Base-by-base conservation (phyloP, 1,140 invertebrate species). In the Stegodyphus dumicola region DNA sequence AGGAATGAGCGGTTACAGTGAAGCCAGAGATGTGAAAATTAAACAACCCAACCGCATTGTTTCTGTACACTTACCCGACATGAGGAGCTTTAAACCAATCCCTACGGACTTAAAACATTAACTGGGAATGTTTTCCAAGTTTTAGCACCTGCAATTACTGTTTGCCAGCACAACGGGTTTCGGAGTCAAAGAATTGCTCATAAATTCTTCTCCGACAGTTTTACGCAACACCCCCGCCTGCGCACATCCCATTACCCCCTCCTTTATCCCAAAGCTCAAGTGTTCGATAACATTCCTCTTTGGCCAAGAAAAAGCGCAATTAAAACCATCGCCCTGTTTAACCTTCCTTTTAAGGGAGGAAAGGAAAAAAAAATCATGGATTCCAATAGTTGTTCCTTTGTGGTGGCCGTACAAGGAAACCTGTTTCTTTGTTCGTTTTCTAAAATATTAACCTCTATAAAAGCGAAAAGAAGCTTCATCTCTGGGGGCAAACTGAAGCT, bases 371-470 rank as follows among this genome's bases (percentile, higher is more conserved):
- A 77, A 52, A 77, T 77, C 51, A 49, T 7, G 10, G 5, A 9
- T 7, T 48, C 75, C 75, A 64, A 77, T 66, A 77, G 76, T 48
- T 77, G 76, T 66, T 67, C 64, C 76, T 67, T 60, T 60, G 56
- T 60, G 65, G 64, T 9, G 6, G 33, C 1, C 33, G 33, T 33
- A 33, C 33, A 33, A 33, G 7, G 64, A 52, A 77, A 77, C 76
- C 76, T 17, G 76, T 77, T 77, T 77, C 76, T 77, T 77, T 77
- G 76, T 77, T 60, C 53, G 33, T 71, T 71, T n/a, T 51, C 49
- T 71, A 10, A 13, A 15, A 51, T 71, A 48, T 71, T 51, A 71
- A 51, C 70, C 48, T 49, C 70, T 49, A 48, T 3, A 15, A 51
- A 18, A 71, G 70, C 70, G 70, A 60, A 15, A 11, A 11, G 56